phyloP scores from a whole-genome alignment of 1,140 invertebrate species.

The Drosophila kanapiae region DNA sequence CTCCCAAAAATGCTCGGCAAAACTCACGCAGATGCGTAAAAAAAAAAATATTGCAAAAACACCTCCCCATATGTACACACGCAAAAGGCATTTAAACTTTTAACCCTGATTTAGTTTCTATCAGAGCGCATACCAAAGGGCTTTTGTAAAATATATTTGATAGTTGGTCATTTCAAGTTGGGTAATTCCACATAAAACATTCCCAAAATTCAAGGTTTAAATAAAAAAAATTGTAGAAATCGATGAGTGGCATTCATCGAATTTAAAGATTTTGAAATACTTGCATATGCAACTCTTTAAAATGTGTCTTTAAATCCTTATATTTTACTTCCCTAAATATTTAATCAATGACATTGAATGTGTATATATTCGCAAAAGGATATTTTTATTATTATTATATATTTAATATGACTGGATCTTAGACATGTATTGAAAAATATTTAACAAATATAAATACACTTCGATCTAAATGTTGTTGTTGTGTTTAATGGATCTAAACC shows the following conservation, averaged over 20 bases:
- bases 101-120: neutral
- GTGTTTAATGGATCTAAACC: no score
- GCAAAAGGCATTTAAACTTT: neutral
- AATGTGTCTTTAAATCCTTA: no score
- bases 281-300: neutral
- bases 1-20: constrained; percentile 7
- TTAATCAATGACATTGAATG: neutral
- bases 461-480: no score
- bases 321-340: neutral
- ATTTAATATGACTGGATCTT: no score
- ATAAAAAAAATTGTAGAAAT: neutral
- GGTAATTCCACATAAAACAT: neutral
- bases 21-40: constrained; percentile 18
- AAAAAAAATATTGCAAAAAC: neutral
- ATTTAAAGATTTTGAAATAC: neutral
- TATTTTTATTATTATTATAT: no score
- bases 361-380: neutral
- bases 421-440: no score
- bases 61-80: neutral
- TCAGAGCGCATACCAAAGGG: neutral
- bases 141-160: neutral
- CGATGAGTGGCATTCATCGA: neutral
- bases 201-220: neutral
- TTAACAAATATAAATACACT: no score
- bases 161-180: neutral